These are phyloP conservation scores for Tetragnatha versicolor DNA, from an alignment of 1,140 invertebrate genomes.

Conservation along the genomic window DNA sequence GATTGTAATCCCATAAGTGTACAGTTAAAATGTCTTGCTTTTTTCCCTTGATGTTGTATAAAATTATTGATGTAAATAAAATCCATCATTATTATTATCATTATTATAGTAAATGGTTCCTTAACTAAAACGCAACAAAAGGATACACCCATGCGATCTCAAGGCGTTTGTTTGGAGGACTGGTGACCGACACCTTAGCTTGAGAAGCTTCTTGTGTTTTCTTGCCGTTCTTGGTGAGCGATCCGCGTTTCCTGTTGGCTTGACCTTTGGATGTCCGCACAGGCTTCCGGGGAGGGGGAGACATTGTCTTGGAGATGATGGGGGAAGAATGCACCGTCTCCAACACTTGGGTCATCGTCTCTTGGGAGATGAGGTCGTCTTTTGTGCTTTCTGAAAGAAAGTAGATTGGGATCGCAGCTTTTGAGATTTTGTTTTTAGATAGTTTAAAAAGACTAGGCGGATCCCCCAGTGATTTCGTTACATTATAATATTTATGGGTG, in stretches of 20 bases:
- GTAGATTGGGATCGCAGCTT: no score
- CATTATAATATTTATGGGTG: no score
- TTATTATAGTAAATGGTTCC: no score
- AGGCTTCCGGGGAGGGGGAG: conserved; percentile 18
- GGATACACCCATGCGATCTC: conserved; percentile 92
- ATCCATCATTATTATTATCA: no score
- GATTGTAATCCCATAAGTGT: no score
- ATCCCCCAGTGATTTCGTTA: no score
- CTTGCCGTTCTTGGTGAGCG: conserved; percentile 7
- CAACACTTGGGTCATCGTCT: conserved; percentile 16
- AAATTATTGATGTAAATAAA: no score
- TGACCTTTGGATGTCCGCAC: conserved; percentile 21
- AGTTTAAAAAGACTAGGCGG: no score
- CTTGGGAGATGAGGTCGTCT: conserved; percentile 15
- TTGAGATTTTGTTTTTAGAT: no score
- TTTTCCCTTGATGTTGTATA: no score
- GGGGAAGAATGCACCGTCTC: conserved; percentile 9
- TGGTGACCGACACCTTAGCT: neutral
- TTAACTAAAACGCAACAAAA: conserved; percentile 59
- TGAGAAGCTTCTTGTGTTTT: conserved; percentile 26
- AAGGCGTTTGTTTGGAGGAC: conserved; percentile 37
- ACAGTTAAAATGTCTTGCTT: no score
- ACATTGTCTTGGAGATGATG: neutral
- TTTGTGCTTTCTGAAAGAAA: conserved; percentile 15
- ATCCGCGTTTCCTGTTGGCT: conserved; percentile 1